These are phyloP conservation scores for Lepidonotus clava DNA, from an alignment of 2,888 invertebrate genomes.

Conservation along the genomic window DNA sequence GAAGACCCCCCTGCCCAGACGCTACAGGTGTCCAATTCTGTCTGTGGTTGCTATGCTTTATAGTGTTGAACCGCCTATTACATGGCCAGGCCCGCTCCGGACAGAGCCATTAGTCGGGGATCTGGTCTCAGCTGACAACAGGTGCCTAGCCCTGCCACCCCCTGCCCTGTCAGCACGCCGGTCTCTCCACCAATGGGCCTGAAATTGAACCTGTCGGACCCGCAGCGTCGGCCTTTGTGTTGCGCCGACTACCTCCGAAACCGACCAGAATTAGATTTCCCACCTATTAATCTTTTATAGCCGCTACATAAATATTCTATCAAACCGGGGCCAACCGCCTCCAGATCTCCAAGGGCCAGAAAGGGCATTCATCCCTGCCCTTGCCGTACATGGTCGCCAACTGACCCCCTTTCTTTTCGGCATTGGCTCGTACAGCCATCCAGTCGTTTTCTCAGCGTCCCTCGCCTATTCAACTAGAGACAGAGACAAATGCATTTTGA, in stretches of 20 bases:
- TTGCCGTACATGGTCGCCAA: neutral
- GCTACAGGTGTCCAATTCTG: neutral
- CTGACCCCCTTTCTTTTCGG: neutral
- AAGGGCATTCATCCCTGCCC: too few relatives aligned
- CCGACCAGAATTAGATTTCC: conserved; percentile 44
- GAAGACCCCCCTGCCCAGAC: conserved; percentile 11
- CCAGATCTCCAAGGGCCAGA: too few relatives aligned
- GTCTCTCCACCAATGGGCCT: conserved; percentile 20
- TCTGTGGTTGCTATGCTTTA: neutral
- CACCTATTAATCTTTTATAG: conserved; percentile 49
- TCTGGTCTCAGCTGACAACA: neutral
- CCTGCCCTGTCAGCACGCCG: neutral
- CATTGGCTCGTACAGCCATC: neutral
- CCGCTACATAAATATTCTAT: conserved; percentile 44
- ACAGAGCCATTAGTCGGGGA: neutral
- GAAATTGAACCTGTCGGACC: conserved; percentile 50
- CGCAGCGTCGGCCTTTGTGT: conserved; percentile 11
- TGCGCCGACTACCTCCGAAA: neutral
- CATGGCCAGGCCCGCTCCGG: neutral
- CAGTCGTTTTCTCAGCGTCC: neutral
- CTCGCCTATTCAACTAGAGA: neutral
- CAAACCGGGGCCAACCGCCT: neutral
- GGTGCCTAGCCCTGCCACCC: neutral
- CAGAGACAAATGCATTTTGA: neutral
- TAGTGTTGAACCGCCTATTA: neutral